Conservation (phyloP, 2,113 vertebrate species). For the Sigmodon hispidus region DNA sequence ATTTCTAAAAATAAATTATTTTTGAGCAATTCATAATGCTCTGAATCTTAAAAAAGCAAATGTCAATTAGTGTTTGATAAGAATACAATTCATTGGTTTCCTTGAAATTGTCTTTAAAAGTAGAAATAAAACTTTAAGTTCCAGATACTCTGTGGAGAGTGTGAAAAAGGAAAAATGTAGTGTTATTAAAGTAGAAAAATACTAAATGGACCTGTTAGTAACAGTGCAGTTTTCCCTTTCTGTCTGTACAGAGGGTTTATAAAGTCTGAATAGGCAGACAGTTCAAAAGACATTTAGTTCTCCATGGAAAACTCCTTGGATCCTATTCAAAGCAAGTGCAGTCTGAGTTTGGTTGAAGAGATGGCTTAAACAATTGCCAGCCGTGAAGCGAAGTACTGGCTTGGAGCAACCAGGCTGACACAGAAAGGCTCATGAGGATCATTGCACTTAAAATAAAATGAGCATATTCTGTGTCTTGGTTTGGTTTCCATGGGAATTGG, state of each 20-base stretch:
- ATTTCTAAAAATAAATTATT: neutral
- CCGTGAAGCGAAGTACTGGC: conserved; percentile 31
- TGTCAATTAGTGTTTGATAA: neutral
- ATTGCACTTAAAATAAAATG: conserved; percentile 54
- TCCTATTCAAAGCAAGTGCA: conserved; percentile 62
- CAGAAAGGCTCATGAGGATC: conserved; percentile 31
- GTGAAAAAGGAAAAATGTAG: conserved; percentile 14
- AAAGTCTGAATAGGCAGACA: conserved; percentile 64
- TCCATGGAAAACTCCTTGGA: conserved; percentile 73
- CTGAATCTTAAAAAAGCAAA: conserved; percentile 14
- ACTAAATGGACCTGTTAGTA: conserved; percentile 50
- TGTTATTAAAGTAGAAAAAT: neutral
- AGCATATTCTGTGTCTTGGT: conserved; percentile 45
- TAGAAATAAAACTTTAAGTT: conserved; percentile 17
- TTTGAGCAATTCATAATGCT: neutral
- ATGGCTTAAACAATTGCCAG: conserved; percentile 59
- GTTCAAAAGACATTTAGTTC: conserved; percentile 65
- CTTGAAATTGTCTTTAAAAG: conserved; percentile 46
- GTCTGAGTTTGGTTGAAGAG: conserved; percentile 56
- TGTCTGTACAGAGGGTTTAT: conserved; percentile 55
- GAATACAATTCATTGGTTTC: neutral
- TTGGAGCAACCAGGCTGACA: conserved; percentile 47
- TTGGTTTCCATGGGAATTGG: conserved; percentile 75
- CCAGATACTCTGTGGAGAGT: conserved; percentile 30
- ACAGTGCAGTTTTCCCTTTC: neutral